A percentile compares a stretch with the other conserved stretches of the same genome.
phyloP scores from a whole-genome alignment of 1,140 invertebrate species.

The Dreissena polymorpha region DNA sequence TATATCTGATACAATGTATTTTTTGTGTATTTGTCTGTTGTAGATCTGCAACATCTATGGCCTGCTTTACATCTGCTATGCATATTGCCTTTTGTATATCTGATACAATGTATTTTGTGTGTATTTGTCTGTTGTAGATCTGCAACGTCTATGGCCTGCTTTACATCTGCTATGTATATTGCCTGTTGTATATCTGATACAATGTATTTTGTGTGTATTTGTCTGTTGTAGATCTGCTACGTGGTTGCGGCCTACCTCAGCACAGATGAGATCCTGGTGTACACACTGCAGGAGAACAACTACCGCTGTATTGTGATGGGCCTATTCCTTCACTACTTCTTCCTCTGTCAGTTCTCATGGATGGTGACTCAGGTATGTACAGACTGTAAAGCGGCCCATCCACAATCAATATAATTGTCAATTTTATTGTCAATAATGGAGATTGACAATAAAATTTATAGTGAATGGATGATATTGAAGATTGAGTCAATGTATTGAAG shows the following conservation, averaged over 20 bases:
- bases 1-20: background rate
- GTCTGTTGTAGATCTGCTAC: background rate
- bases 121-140: background rate
- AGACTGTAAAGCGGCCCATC: background rate
- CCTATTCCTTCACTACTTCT: background rate
- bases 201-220: background rate
- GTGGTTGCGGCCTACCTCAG: too few species aligned
- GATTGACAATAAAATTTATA: too few species aligned
- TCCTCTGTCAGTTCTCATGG: too few species aligned
- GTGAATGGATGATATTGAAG: too few species aligned
- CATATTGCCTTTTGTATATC: constrained; percentile 74
- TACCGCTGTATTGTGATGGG: constrained; percentile 76
- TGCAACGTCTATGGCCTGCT: background rate
- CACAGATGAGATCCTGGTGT: constrained; percentile 27
- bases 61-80: constrained; percentile 50
- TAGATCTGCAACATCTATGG: background rate
- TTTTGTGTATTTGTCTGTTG: background rate
- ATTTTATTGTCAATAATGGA: too few species aligned
- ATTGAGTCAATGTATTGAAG: too few species aligned
- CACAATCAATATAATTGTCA: too few species aligned
- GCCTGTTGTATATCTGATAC: constrained; percentile 69
- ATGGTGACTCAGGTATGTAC: background rate
- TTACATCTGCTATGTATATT: constrained; percentile 67
- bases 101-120: too few species aligned
- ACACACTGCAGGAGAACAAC: too few species aligned